These are phyloP conservation scores for Acropora yongei DNA, from an alignment of 64 coral and sea anemone genomes.

Conservation along the genomic window DNA sequence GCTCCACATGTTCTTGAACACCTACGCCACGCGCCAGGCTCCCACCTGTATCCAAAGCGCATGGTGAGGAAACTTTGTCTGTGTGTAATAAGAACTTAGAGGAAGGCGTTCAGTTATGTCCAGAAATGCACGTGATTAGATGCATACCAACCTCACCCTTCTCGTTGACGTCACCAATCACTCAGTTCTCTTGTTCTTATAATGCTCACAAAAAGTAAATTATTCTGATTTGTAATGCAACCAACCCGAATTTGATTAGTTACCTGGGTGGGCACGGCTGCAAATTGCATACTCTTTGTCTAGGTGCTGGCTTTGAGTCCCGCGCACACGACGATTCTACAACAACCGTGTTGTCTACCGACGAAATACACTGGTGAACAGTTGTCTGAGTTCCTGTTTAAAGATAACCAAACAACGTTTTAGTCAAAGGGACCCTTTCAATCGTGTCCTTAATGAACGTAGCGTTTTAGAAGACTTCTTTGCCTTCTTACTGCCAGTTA, in stretches of 20 bases:
- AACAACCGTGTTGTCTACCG: slow-evolving; percentile 37
- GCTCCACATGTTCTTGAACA: slow-evolving; percentile 88
- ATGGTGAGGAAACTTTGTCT: neutral
- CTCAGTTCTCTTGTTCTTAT: too few species aligned
- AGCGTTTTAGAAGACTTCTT: too few species aligned
- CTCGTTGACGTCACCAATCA: too few species aligned
- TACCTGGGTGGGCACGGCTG: slow-evolving; percentile 93
- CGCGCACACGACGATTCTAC: slow-evolving; percentile 54
- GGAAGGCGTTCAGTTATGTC: neutral
- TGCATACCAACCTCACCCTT: too few species aligned
- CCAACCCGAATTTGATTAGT: neutral
- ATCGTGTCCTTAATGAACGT: too few species aligned
- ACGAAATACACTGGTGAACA: slow-evolving; percentile 68
- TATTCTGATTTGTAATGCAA: too few species aligned
- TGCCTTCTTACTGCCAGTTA: too few species aligned
- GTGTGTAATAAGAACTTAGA: neutral
- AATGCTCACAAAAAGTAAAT: too few species aligned
- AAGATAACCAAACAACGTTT: neutral
- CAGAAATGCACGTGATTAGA: too few species aligned
- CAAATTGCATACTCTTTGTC: slow-evolving; percentile 87
- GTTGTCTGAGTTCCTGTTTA: slow-evolving; percentile 60
- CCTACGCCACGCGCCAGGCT: slow-evolving; percentile 69
- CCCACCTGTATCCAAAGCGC: slow-evolving; percentile 76
- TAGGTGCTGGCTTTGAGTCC: slow-evolving; percentile 33
- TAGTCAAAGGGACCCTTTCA: too few species aligned